Evolutionary conservation across 2,113 vertebrate genomes (phyloP).

Genomic region (Odocoileus hemionus): DNA sequence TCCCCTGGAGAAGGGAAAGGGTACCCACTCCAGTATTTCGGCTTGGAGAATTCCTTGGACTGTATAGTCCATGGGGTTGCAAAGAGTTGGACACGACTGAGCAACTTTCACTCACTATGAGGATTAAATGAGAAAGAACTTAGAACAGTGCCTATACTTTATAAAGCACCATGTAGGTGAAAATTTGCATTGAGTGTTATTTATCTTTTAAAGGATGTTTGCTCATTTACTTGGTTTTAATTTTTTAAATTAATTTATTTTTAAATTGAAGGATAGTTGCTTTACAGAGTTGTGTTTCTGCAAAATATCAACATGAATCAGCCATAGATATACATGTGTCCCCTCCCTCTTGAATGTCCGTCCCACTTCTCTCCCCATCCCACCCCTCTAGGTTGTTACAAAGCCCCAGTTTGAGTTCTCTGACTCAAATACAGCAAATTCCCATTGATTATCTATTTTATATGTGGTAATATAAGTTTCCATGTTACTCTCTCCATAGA

Average conservation of each 20-base stretch:
- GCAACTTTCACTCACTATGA: background rate
- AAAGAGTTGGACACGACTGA: background rate
- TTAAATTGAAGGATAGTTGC: background rate
- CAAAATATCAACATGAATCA: background rate
- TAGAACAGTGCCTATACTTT: background rate
- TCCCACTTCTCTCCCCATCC: background rate
- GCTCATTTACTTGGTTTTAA: conserved; percentile 22
- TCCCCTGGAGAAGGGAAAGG: background rate
- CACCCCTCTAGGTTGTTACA: background rate
- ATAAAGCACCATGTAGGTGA: background rate
- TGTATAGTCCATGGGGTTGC: background rate
- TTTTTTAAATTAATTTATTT: background rate
- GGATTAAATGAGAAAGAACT: conserved; percentile 4
- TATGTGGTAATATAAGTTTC: background rate
- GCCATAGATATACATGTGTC: background rate
- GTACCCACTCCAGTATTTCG: background rate
- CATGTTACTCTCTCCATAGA: background rate
- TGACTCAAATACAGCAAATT: background rate
- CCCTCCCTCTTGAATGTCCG: background rate
- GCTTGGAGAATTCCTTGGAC: background rate
- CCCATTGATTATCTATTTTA: background rate
- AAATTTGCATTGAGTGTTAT: background rate
- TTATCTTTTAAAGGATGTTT: conserved; percentile 40
- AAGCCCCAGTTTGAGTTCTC: background rate
- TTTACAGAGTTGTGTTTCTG: background rate